Conservation (phyloP, 2,113 vertebrate species). For the Dasyornis broadbenti region DNA sequence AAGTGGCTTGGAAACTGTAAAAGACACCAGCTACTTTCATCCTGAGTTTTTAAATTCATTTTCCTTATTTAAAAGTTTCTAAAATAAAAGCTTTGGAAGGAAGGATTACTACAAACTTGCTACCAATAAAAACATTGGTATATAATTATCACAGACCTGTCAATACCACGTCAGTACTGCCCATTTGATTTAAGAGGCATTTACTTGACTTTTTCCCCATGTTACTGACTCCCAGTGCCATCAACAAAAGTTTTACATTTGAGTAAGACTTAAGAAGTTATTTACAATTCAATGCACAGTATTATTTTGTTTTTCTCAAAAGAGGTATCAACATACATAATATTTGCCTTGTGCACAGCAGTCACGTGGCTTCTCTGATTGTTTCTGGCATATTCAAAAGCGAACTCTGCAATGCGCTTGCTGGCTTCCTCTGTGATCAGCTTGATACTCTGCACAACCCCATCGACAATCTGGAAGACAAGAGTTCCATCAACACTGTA, state of each 20-base stretch:
- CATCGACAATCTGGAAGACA: slow-evolving; percentile 89
- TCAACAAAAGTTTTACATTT: not conserved
- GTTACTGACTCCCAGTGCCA: not conserved
- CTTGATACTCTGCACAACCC: slow-evolving; percentile 96
- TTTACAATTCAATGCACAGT: not conserved
- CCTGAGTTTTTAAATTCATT: not conserved
- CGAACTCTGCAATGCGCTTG: slow-evolving; percentile 90
- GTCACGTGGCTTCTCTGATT: slow-evolving; percentile 90
- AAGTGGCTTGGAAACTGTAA: not conserved
- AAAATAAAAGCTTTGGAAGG: not conserved
- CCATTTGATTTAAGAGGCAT: not conserved
- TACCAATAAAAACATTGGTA: not conserved
- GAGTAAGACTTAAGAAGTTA: not conserved
- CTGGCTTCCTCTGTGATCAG: slow-evolving; percentile 93
- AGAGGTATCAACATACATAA: slow-evolving; percentile 80
- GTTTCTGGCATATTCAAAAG: slow-evolving; percentile 92
- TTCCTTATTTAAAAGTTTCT: not conserved
- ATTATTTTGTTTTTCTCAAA: not conserved
- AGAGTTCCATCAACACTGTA: not conserved
- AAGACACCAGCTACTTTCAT: not conserved
- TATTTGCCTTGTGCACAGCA: slow-evolving; percentile 96
- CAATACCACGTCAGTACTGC: not conserved
- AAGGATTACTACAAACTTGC: not conserved
- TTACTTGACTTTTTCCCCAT: not conserved
- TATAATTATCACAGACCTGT: not conserved